These are phyloP conservation scores for Manis javanica DNA, from an alignment of 2,797 vertebrate species.

Conservation along the genomic window DNA sequence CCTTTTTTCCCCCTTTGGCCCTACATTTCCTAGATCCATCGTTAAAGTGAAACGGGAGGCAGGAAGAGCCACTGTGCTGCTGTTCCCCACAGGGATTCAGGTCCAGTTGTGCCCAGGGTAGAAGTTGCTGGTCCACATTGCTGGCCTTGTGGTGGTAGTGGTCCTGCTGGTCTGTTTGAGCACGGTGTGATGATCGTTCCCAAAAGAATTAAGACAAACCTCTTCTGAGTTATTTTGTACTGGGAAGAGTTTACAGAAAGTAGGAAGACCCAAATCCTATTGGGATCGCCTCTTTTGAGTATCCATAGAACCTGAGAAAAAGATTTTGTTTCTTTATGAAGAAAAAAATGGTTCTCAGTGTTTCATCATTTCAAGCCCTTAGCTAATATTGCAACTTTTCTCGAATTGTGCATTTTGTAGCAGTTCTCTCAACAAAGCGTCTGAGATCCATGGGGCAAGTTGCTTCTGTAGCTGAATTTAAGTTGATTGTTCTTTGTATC, in stretches of 20 bases:
- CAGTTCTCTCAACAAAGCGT: background rate
- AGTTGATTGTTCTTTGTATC: constrained; percentile 35
- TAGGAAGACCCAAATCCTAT: background rate
- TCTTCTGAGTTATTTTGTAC: constrained; percentile 32
- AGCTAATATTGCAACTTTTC: background rate
- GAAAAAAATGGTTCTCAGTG: background rate
- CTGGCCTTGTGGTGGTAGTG: background rate
- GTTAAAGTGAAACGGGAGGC: background rate
- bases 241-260: background rate
- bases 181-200: background rate
- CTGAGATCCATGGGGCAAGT: background rate
- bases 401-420: constrained; percentile 5
- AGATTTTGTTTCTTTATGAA: background rate
- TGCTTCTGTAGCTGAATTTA: constrained; percentile 41
- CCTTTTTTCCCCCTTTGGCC: background rate
- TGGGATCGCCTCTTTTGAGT: background rate
- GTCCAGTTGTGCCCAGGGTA: background rate
- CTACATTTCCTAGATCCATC: background rate
- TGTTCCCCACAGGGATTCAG: background rate
- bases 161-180: background rate
- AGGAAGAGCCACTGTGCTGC: background rate
- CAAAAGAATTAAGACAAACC: background rate
- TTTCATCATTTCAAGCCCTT: background rate
- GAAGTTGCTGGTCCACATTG: background rate
- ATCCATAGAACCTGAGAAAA: background rate